A percentile compares a stretch with the other conserved stretches of the same genome.
Conservation (phyloP, 2,888 invertebrate species). For the Melanotus villosus region DNA sequence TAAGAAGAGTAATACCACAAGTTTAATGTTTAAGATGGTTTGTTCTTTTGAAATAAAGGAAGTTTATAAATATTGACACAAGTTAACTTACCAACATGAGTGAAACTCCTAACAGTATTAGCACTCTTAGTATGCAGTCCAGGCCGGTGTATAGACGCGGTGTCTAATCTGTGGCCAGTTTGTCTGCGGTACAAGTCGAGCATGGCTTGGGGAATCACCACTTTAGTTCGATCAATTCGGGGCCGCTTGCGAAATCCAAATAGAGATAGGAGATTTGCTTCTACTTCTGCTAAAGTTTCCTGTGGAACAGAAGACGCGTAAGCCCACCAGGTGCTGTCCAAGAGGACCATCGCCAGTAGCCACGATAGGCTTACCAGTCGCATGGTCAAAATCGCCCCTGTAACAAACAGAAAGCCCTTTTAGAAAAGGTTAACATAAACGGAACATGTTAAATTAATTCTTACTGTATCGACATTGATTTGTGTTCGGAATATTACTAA, state of each 20-base stretch:
- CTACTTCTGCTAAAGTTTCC: conserved; percentile 66
- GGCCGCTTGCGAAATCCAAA: conserved; percentile 75
- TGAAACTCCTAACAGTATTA: conserved; percentile 89
- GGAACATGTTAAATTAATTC: too few relatives aligned
- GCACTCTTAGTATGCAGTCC: conserved; percentile 82
- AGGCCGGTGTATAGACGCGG: conserved; percentile 77
- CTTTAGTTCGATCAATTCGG: conserved; percentile 68
- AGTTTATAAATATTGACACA: neutral
- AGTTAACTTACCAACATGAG: conserved; percentile 78
- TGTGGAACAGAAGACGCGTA: conserved; percentile 59
- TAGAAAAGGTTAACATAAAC: too few relatives aligned
- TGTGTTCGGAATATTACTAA: too few relatives aligned
- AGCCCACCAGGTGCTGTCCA: conserved; percentile 52
- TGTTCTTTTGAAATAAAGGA: too few relatives aligned
- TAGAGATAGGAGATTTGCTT: conserved; percentile 74
- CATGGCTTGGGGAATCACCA: conserved; percentile 84
- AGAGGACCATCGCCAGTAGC: conserved; percentile 59
- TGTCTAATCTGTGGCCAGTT: conserved; percentile 75
- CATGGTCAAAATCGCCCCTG: conserved; percentile 66
- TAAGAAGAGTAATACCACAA: too few relatives aligned
- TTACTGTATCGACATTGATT: too few relatives aligned
- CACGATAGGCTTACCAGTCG: conserved; percentile 63
- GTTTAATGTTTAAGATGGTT: too few relatives aligned
- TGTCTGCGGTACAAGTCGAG: conserved; percentile 83
- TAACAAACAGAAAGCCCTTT: conserved; percentile 53